phyloP scores from a whole-genome alignment of 1,140 invertebrate species.

The Manduca sexta region DNA sequence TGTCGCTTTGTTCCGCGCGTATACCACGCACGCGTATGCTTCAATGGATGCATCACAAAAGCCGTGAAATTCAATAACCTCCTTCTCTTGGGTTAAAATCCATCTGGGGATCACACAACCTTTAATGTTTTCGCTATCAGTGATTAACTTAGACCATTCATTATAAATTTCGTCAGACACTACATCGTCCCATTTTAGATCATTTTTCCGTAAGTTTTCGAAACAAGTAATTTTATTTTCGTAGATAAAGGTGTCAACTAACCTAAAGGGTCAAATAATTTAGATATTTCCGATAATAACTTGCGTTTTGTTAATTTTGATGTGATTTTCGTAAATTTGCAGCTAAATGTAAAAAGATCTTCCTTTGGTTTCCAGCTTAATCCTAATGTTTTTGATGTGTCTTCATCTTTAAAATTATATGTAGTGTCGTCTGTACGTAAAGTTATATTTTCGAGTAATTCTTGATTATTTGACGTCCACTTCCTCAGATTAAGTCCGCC shows the following conservation, averaged over 20 bases:
- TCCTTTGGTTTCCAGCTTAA: conserved; percentile 6
- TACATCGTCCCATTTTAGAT: conserved; percentile 6
- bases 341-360: conserved; percentile 7
- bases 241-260: conserved; percentile 2
- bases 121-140: conserved; percentile 6
- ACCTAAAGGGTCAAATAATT: background rate
- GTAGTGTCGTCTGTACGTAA: background rate
- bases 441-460: conserved; percentile 8
- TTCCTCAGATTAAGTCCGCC: conserved; percentile 20
- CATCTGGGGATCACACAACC: conserved; percentile 4
- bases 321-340: background rate
- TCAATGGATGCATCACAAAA: conserved; percentile 11
- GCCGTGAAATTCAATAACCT: conserved; percentile 8
- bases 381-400: conserved; percentile 7
- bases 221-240: conserved; percentile 16
- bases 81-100: background rate
- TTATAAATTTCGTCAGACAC: conserved; percentile 3
- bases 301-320: background rate
- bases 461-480: conserved; percentile 13
- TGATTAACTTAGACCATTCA: conserved; percentile 8
- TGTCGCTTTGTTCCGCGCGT: background rate
- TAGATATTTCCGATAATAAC: conserved; percentile 4
- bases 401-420: conserved; percentile 3
- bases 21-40: conserved; percentile 10
- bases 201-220: conserved; percentile 6